Base-by-base conservation (phyloP, 2,797 vertebrate genomes). In the Sphenopsis melanotis region DNA sequence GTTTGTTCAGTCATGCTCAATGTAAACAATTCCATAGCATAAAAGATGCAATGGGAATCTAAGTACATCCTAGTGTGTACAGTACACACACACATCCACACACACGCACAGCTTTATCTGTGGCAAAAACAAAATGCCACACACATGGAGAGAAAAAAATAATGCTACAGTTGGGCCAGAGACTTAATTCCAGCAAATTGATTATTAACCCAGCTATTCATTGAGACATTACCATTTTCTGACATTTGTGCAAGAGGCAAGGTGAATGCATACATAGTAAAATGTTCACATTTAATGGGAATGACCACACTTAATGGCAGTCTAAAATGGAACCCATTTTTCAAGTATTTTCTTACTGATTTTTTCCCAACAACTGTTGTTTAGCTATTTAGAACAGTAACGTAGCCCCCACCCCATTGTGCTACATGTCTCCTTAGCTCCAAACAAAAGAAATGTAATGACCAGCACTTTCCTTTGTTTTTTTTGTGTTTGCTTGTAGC, bases 211-310 rank as follows among this genome's bases (percentile, higher is more conserved):
- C 97, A 97, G 97, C 92, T 90, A 95, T 92, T 98, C 90, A 87
- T 96, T 85, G 96, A 97, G 97, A 98, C 95, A 97, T 97, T 97
- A 97, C 97, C 97, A 78, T 97, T 96, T 98, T 98, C 96, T 95
- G 97, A 98, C 96, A 98, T 98, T 98, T 98, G 98, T 98, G 98
- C 98, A 98, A 98, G 98, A 98, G 98, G 98, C 98, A 98, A 98
- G 98, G 98, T 98, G 98, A 98, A 98, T 98, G 98, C 98, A 98
- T 98, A 98, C 98, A 97, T 97, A 97, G 90, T 98, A 97, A 98
- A 98, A 98, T 97, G 98, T 99, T 99, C 99, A 99, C 99, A 99
- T 99, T 99, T 98, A 98, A 98, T 98, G 99, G 99, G 99, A 99
- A 98, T 93, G 98, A 98, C 98, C 96, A 98, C 99, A 89, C 98